These are phyloP conservation scores for Vulpes ferrilata DNA, from an alignment of 2,113 vertebrate genomes.

Conservation along the genomic window DNA sequence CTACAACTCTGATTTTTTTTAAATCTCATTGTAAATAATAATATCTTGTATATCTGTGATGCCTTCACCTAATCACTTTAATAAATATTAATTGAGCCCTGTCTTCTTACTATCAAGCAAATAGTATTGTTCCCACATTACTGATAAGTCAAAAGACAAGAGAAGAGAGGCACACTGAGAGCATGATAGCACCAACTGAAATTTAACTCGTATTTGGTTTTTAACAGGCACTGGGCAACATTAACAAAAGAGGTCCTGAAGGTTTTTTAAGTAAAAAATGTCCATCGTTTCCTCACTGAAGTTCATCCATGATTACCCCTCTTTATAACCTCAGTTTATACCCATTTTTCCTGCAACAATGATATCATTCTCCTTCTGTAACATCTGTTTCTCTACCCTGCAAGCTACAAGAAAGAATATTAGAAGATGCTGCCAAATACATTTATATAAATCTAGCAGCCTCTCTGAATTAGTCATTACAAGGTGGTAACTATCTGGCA, in stretches of 20 bases:
- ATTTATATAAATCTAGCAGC: neutral
- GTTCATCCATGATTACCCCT: neutral
- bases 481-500: conserved; percentile 42
- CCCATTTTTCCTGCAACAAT: conserved; percentile 35
- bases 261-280: neutral
- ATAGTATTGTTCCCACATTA: neutral
- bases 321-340: neutral
- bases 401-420: fast-evolving
- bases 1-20: neutral
- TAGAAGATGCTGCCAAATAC: neutral
- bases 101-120: neutral
- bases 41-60: neutral
- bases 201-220: conserved; percentile 3
- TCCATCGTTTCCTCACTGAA: conserved; percentile 1
- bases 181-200: neutral
- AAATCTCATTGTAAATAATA: conserved; percentile 39
- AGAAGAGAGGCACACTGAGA: neutral
- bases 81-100: neutral
- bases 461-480: neutral
- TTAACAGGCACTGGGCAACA: neutral
- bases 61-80: neutral
- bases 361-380: neutral
- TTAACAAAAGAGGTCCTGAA: neutral
- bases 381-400: conserved; percentile 9
- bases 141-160: neutral